Percentiles rank a stretch among this genome's conserved stretches.
These are phyloP conservation scores for Lasiurus borealis DNA, from an alignment of 2,113 vertebrate genomes.

Conservation along the genomic window DNA sequence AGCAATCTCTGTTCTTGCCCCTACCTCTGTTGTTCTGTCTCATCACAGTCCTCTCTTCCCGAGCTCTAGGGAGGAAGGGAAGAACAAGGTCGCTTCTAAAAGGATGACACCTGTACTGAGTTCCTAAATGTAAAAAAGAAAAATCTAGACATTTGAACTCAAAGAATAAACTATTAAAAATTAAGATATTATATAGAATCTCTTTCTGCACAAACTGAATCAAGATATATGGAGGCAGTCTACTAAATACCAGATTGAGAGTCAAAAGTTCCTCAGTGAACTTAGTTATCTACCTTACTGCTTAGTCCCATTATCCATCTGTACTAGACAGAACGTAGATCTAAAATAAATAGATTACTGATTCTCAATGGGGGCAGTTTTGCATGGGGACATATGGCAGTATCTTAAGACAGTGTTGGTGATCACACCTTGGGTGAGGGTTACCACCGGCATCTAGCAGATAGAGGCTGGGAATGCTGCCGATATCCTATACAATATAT, in stretches of 20 bases:
- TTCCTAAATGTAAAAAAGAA: conserved; percentile 88
- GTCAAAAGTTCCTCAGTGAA: not conserved
- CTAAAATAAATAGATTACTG: not conserved
- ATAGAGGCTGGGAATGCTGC: not conserved
- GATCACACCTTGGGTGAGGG: not conserved
- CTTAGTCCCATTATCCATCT: not conserved
- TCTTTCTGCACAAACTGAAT: conserved; percentile 46
- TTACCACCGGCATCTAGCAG: not conserved
- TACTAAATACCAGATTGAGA: not conserved
- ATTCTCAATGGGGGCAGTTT: not conserved
- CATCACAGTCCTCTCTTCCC: conserved; percentile 89
- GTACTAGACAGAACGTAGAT: not conserved
- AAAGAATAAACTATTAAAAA: conserved; percentile 54
- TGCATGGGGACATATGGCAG: not conserved
- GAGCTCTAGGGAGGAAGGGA: conserved; percentile 94
- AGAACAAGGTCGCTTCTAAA: conserved; percentile 94
- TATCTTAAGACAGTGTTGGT: not conserved
- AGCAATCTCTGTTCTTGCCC: conserved; percentile 61
- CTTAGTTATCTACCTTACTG: not conserved
- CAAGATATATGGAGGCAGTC: conserved; percentile 15
- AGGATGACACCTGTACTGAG: conserved; percentile 95
- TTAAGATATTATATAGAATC: conserved; percentile 51
- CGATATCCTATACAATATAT: not conserved
- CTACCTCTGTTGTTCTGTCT: conserved; percentile 90
- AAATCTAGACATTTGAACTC: conserved; percentile 55